Percentiles rank a stretch among this genome's conserved stretches.
Conservation (phyloP, 2,113 vertebrate species). For the Trematocara unimaculatum region DNA sequence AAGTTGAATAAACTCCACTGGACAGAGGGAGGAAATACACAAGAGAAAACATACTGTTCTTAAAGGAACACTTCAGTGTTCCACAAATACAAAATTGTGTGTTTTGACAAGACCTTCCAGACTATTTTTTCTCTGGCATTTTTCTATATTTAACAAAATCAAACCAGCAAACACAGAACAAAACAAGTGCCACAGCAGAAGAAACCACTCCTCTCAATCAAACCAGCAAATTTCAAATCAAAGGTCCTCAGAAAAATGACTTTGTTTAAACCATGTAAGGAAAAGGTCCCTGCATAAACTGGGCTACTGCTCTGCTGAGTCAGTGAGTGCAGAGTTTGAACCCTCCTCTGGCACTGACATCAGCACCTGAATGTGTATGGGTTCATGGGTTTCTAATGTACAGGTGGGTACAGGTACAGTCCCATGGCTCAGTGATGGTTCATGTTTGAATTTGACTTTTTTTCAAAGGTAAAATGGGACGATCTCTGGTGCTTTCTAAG, state of each 20-base stretch:
- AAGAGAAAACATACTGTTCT: not conserved
- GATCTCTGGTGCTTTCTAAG: not conserved
- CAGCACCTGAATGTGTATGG: not conserved
- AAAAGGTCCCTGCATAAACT: not conserved
- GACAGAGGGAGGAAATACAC: not conserved
- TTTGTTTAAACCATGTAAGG: not conserved
- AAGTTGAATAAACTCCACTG: not conserved
- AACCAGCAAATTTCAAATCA: not conserved
- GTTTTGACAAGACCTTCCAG: not conserved
- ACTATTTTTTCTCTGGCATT: not conserved
- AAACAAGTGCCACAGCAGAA: not conserved
- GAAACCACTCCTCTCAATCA: not conserved
- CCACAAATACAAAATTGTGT: not conserved
- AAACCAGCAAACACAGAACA: not conserved
- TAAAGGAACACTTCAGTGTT: not conserved
- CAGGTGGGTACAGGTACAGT: not conserved
- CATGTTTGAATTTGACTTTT: not conserved
- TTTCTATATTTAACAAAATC: not conserved
- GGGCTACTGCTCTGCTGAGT: not conserved
- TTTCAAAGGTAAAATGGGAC: not conserved
- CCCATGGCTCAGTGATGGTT: not conserved
- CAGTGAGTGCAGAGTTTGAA: not conserved
- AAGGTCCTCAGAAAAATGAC: not conserved
- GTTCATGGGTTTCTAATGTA: not conserved
- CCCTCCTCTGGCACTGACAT: not conserved